phyloP scores from a whole-genome alignment of 2,113 vertebrate species.

The Pseudopipra pipra region DNA sequence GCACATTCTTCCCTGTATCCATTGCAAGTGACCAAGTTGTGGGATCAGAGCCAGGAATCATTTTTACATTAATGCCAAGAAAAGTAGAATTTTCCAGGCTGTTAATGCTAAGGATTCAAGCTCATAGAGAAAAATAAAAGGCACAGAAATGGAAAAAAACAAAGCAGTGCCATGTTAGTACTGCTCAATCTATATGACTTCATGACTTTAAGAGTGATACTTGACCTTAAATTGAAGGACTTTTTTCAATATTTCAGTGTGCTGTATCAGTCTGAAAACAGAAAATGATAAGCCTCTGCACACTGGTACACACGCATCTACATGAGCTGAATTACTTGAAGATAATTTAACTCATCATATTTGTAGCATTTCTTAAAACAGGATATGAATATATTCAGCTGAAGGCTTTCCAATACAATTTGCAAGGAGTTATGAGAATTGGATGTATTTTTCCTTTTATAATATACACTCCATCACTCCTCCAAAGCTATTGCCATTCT shows the following conservation, averaged over 20 bases:
- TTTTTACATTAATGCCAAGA: not conserved
- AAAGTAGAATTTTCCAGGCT: not conserved
- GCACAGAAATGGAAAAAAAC: not conserved
- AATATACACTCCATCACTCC: conserved; percentile 30
- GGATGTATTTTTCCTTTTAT: conserved; percentile 38
- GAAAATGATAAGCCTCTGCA: not conserved
- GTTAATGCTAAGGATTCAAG: not conserved
- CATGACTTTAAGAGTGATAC: not conserved
- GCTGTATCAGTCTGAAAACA: not conserved
- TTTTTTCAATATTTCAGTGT: not conserved
- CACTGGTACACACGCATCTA: not conserved
- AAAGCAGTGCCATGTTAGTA: not conserved
- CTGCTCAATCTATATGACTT: not conserved
- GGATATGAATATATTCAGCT: conserved; percentile 26
- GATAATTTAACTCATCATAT: conserved; percentile 30
- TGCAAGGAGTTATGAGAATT: conserved; percentile 54
- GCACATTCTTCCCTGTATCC: not conserved
- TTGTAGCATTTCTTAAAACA: conserved; percentile 23
- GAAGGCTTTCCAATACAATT: conserved; percentile 51
- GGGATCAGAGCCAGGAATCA: not conserved
- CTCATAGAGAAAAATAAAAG: not conserved
- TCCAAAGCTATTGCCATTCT: conserved; percentile 38
- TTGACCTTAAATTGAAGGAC: not conserved
- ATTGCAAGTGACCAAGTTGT: not conserved
- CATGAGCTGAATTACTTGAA: conserved; percentile 26